Evolutionary conservation across 37 sponge, comb jelly and placozoan genomes (phyloP), one percentile per base, ranked within the genome.

Genomic region (Haliclona indistincta): DNA sequence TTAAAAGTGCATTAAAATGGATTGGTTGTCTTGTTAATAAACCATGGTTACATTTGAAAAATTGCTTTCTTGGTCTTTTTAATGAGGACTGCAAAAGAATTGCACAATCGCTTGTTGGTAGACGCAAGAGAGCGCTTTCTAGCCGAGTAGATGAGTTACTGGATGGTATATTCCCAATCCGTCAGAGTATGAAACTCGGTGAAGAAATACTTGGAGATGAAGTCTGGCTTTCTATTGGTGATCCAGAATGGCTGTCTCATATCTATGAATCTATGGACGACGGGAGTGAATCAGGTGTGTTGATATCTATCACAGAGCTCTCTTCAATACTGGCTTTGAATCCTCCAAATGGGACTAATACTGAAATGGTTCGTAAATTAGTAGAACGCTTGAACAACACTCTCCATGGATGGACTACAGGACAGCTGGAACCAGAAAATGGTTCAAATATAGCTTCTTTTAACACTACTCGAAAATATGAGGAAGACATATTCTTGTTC

Each of bases 321-420:
- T 53, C 47, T 56, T 17, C 62, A n/a, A 56, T 79, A 8, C 15
- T 68, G 44, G 3, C 30, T n/a, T 56, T 56, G 11, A 69, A 69
- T 39, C 70, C 70, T 6, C 80, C 80, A 26, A 52, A 56, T 69
- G 56, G 68, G 1, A 67, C 80, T 4, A 69, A 69, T 4, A 56
- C 44, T 30, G 80, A 69, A 68, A 42, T 56, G 60, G 70, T 79
- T 19, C 38, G 1, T 2, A 68, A 23, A 3, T 19, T 79, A 43
- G 17, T 79, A 35, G 47, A 79, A 30, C 42, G 80, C 8, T 15
- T 79, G 17, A 79, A 79, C 47, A 69, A 79, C 49, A 79, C 80
- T 26, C 40, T 68, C 8, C 36, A 1, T 69, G 80, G 80, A 3
- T 79, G 80, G 80, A 68, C 55, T 56, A 79, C 29, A 69, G 80